Base-by-base conservation (phyloP, 2,113 vertebrate species). In the Pterocles gutturalis region DNA sequence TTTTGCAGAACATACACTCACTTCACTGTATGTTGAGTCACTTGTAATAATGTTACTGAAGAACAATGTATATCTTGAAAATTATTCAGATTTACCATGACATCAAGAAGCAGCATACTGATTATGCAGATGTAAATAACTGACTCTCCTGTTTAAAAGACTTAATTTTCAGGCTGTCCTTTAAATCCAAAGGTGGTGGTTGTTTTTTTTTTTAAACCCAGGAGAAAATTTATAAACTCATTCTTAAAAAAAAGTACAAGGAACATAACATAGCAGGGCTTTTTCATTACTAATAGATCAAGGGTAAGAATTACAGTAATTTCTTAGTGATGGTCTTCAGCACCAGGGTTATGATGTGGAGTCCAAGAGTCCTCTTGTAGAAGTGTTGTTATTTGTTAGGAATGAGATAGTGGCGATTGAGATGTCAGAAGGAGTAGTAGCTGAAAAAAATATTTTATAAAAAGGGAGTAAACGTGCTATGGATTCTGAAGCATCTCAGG, bases 21-120 rank as follows among this genome's bases (percentile, higher is more conserved):
- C 55, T 95, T 82, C 81, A 54, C 29, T 77, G 21, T 82, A 58
- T 70, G 54, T 92, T 85, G 60, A 91, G 29, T 60, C 66, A 67
- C 48, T 93, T 13, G 6, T 57, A 57, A 33, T 82, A 75, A 88
- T 51, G 26, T 64, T 82, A 77, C 26, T 93, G 69, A 80, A 93
- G 54, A 97, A 89, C 57, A 95, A 95, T 86, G 55, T 34, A 36
- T 77, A 21, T 95, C 70, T 95, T 95, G 55, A 93, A 97, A 94
- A 88, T 80, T 70, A 75, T 83, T 96, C 72, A 76, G n/a, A 65
- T 93, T 88, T 91, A 78, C 34, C 33, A 66, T 91, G 93, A 71
- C 67, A 95, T 75, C 29, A 83, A 57, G 57, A 76, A 51, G 15
- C 72, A 83, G 57, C 46, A 80, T 51, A 78, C 22, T 58, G 33